Evolutionary conservation across 2,888 invertebrate species (phyloP).

Genomic region (Macrophya alboannulata): DNA sequence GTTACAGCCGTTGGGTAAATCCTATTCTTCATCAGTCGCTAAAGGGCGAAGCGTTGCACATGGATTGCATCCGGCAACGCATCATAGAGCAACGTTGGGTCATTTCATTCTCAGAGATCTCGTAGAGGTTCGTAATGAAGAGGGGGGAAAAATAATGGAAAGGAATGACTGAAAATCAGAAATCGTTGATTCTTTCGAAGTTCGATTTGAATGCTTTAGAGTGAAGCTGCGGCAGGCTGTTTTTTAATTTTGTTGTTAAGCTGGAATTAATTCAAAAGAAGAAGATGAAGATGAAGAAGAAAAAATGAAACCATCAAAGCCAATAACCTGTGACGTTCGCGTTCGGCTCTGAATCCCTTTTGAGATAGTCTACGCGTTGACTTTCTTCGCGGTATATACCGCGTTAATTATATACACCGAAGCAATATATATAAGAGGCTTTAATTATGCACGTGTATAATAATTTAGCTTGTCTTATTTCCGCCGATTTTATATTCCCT

Average conservation of each 20-base stretch:
- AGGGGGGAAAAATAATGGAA: neutral
- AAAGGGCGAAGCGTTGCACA: neutral
- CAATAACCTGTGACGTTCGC: constrained; percentile 72
- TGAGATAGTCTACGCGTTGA: constrained; percentile 61
- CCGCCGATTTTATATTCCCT: neutral
- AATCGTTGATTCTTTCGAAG: neutral
- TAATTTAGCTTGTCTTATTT: constrained; percentile 40
- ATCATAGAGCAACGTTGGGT: neutral
- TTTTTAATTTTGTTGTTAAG: neutral
- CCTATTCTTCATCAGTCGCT: neutral
- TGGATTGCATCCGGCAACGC: constrained; percentile 29
- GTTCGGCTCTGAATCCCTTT: constrained; percentile 76
- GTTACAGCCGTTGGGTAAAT: neutral
- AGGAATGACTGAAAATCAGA: neutral
- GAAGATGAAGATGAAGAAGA: neutral
- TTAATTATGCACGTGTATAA: constrained; percentile 31
- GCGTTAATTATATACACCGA: constrained; percentile 49
- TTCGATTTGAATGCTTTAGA: neutral
- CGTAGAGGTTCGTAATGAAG: neutral
- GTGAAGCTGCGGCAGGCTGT: no score
- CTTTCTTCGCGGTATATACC: constrained; percentile 61
- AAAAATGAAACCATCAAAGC: constrained; percentile 59
- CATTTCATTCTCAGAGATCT: neutral
- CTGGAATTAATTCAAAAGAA: neutral
- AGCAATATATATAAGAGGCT: neutral